phyloP scores from a whole-genome alignment of 2,888 invertebrate species.

The Alitta virens region DNA sequence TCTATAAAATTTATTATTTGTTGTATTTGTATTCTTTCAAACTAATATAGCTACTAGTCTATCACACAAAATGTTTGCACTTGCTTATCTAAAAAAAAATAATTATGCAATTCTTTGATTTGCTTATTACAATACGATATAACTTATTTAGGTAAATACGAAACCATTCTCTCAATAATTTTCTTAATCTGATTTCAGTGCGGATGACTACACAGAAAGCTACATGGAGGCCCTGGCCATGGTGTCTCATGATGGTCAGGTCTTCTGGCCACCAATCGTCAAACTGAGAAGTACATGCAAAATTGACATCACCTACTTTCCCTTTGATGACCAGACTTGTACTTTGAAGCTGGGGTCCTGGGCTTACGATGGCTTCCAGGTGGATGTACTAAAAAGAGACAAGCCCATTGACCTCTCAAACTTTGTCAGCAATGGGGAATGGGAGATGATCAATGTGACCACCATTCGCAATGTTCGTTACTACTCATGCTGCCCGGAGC shows the following conservation, averaged over 20 bases:
- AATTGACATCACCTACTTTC: conserved; percentile 62
- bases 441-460: conserved; percentile 45
- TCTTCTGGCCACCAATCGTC: conserved; percentile 64
- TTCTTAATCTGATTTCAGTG: conserved; percentile 48
- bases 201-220: conserved; percentile 63
- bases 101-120: background rate
- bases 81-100: too few relatives aligned
- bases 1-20: too few relatives aligned
- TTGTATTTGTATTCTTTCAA: too few relatives aligned
- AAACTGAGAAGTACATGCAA: conserved; percentile 62
- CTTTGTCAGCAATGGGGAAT: conserved; percentile 52
- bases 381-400: conserved; percentile 36
- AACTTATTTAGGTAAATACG: background rate
- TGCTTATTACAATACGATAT: background rate
- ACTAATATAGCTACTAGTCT: too few relatives aligned
- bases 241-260: conserved; percentile 60
- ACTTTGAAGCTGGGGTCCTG: conserved; percentile 46
- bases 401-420: conserved; percentile 46
- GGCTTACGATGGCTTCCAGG: conserved; percentile 49
- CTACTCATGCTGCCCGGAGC: conserved; percentile 51
- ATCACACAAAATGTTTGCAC: too few relatives aligned
- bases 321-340: conserved; percentile 61
- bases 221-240: conserved; percentile 63
- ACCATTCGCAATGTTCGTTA: conserved; percentile 43
- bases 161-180: background rate